Conservation (phyloP, 2,113 vertebrate genomes). For the Gadus macrocephalus region DNA sequence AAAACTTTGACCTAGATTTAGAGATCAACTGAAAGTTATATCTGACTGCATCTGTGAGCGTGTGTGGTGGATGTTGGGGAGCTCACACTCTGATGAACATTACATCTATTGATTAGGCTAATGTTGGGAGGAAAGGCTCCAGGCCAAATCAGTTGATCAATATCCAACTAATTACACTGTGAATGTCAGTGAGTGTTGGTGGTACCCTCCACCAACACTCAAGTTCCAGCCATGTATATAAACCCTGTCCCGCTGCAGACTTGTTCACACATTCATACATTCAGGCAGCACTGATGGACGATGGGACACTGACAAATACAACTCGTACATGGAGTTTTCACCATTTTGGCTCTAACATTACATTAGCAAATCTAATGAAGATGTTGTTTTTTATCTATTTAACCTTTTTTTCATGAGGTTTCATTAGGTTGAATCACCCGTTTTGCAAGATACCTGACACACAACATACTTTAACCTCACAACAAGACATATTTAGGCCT, state of each 20-base stretch:
- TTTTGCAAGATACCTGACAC: too few relatives aligned
- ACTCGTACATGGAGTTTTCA: neutral
- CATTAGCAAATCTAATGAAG: neutral
- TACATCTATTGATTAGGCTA: conserved; percentile 73
- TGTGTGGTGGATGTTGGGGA: conserved; percentile 9
- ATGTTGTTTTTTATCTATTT: too few relatives aligned
- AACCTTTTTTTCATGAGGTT: too few relatives aligned
- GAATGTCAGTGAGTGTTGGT: conserved; percentile 14
- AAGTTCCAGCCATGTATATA: conserved; percentile 61
- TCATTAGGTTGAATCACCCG: too few relatives aligned
- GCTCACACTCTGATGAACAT: conserved; percentile 64
- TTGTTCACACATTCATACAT: conserved; percentile 37
- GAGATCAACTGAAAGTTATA: conserved; percentile 50
- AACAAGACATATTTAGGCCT: too few relatives aligned
- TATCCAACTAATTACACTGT: conserved; percentile 69
- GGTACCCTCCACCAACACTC: conserved; percentile 6
- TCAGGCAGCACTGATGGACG: conserved; percentile 17
- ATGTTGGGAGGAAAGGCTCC: conserved; percentile 72
- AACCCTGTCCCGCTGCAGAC: conserved; percentile 43
- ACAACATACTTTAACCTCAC: too few relatives aligned
- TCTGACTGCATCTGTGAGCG: conserved; percentile 19
- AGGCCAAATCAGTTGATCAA: conserved; percentile 69
- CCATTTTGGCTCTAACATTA: neutral
- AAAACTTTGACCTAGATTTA: conserved; percentile 48
- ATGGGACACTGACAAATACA: neutral